A percentile compares a stretch with the other conserved stretches of the same genome.
phyloP scores from a whole-genome alignment of 2,888 invertebrate genomes.

The Stratiomys singularior region DNA sequence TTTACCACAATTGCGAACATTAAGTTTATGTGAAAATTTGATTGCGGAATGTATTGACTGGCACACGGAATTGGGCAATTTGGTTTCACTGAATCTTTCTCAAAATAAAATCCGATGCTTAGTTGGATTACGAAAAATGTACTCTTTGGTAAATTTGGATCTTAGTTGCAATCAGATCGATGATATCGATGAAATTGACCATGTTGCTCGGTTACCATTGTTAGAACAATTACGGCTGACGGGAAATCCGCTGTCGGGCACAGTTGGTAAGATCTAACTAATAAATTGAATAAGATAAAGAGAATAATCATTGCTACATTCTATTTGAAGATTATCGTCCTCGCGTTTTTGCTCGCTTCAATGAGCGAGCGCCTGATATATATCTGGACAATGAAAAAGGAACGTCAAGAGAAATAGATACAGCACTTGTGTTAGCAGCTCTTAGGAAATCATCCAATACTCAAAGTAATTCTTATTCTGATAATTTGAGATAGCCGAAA shows the following conservation, averaged over 20 bases:
- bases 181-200: constrained; percentile 82
- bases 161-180: constrained; percentile 86
- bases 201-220: constrained; percentile 84
- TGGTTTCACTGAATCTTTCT: constrained; percentile 84
- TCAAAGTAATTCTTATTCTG: neutral
- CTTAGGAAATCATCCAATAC: constrained; percentile 67
- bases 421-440: constrained; percentile 90
- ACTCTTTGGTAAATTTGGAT: constrained; percentile 86
- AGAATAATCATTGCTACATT: neutral
- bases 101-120: constrained; percentile 83
- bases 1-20: constrained; percentile 78
- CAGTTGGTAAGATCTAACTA: constrained; percentile 59
- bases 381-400: constrained; percentile 89
- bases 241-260: constrained; percentile 86
- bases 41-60: constrained; percentile 78
- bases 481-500: constrained; percentile 9
- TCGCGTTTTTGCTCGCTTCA: constrained; percentile 88
- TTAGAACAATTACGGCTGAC: constrained; percentile 87
- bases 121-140: constrained; percentile 81
- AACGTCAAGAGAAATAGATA: constrained; percentile 89
- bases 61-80: constrained; percentile 87
- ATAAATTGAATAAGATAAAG: neutral
- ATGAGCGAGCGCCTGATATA: constrained; percentile 83
- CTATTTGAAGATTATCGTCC: constrained; percentile 88
- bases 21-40: constrained; percentile 84